Percentiles rank a stretch among this genome's conserved stretches.
These are phyloP conservation scores for Leptogaster cylindrica DNA, from an alignment of 2,888 invertebrate species.

Conservation along the genomic window DNA sequence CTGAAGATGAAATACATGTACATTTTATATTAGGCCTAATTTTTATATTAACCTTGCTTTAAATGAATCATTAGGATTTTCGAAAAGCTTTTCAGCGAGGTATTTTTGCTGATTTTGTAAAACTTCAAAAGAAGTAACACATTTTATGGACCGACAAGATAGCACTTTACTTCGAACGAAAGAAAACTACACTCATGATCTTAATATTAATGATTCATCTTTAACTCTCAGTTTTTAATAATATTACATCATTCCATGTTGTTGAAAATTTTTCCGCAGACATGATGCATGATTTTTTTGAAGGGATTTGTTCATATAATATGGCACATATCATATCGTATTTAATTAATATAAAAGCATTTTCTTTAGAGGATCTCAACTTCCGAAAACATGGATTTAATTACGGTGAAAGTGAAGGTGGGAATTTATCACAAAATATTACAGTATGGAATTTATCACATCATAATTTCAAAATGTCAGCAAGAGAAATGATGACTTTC, in stretches of 20 bases:
- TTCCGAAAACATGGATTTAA: neutral
- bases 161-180: neutral
- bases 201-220: neutral
- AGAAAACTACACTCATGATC: constrained; percentile 5
- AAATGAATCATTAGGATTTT: constrained; percentile 14
- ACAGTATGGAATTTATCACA: neutral
- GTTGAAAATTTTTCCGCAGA: constrained; percentile 1
- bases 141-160: neutral
- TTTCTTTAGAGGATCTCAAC: neutral
- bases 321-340: constrained; percentile 1
- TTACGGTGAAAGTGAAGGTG: constrained; percentile 1
- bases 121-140: neutral
- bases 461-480: constrained; percentile 5
- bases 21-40: constrained; percentile 6
- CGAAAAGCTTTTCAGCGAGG: constrained; percentile 4
- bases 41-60: constrained; percentile 7
- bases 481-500: constrained; percentile 9
- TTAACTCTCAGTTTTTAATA: constrained; percentile 7
- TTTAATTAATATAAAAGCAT: neutral
- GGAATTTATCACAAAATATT: neutral
- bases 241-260: constrained; percentile 2
- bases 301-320: constrained; percentile 3
- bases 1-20: neutral
- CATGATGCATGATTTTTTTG: constrained; percentile 21
- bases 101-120: constrained; percentile 18